Evolutionary conservation across 2,797 vertebrate genomes (phyloP), one percentile per base, ranked within the genome.

Genomic region (Australoheros facetus): DNA sequence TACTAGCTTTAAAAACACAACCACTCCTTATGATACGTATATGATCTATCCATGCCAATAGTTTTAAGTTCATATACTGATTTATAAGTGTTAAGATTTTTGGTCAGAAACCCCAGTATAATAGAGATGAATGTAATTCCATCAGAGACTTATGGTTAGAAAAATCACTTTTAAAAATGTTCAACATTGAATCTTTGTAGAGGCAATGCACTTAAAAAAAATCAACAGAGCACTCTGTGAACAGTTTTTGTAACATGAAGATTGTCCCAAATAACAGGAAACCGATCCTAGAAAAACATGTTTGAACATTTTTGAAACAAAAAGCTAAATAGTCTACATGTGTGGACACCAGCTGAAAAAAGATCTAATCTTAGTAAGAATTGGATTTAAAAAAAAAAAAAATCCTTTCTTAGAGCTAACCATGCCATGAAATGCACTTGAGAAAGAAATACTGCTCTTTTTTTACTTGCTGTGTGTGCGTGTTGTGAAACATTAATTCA

Each of bases 401-500:
- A 26, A 26, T 17, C 26, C n/a, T n/a, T 16, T 23, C 17, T 72
- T 85, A 19, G 45, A 71, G 66, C 72, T 74, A 78, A 81, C 56
- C 8, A 26, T 58, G 56, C 32, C 54, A 42, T 71, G 73, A 57
- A 80, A 81, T 77, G 11, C 66, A 21, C 56, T 42, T 17, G 19
- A 75, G 77, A 74, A 42, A 53, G 26, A 71, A 39, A 9, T 10
- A 14, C 57, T 28, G 23, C 62, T 51, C 3, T 30, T 78, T 30
- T 30, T 75, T 69, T 13, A 32, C 30, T 30, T 34, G 19, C 9
- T 66, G 53, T 64, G 23, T 74, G 75, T 58, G 56, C 28, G 56
- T 75, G 74, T 48, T 76, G 60, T 75, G 70, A 76, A 75, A 77
- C 51, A 75, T 80, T 64, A 78, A 84, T 90, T 88, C 70, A 58